Evolutionary conservation across 37 sponge, comb jelly and placozoan genomes (phyloP), one percentile per base, ranked within the genome.

Genomic region (Beroe forskalii): DNA sequence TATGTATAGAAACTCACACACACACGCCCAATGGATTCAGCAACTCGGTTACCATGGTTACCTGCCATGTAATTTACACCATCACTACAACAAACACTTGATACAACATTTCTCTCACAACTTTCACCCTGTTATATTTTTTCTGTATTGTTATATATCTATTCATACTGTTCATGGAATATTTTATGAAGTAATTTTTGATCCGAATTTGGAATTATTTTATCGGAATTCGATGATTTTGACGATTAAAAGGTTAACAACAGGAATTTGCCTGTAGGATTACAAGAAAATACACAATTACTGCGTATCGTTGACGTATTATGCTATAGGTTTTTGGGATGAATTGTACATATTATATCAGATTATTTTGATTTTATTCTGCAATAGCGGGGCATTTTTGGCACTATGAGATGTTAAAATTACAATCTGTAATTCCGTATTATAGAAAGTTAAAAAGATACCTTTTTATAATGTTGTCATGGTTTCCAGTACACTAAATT

Each of bases 271-370:
- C 55, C 55, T 48, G 55, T 48, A 48, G 12, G 55, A 12, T 17
- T 48, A 48, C 6, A 48, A 48, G 55, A 48, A 48, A 17, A 12
- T 17, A 48, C 55, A 12, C 55, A 48, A 48, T 48, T 12, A 48
- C 55, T 48, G 55, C 12, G 55, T 48, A 12, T 48, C 12, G 12
- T 48, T 48, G 55, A 48, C 55, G 55, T 48, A 48, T 48, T 12
- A 48, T 48, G 55, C 55, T 6, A 48, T 48, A 48, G 55, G 55
- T 17, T 48, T 69, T 69, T 69, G 72, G 72, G 72, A 69, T 69
- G 72, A 69, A 69, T 69, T 69, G 72, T 69, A 69, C 72, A 69
- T 27, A 69, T 69, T 27, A 33, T 28, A 69, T 69, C 72, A 69
- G 72, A 69, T 69, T 69, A 69, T 69, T 69, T 69, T 69, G 72